phyloP scores from a whole-genome alignment of 1,140 invertebrate genomes.

The Wiebesia pumilae region DNA sequence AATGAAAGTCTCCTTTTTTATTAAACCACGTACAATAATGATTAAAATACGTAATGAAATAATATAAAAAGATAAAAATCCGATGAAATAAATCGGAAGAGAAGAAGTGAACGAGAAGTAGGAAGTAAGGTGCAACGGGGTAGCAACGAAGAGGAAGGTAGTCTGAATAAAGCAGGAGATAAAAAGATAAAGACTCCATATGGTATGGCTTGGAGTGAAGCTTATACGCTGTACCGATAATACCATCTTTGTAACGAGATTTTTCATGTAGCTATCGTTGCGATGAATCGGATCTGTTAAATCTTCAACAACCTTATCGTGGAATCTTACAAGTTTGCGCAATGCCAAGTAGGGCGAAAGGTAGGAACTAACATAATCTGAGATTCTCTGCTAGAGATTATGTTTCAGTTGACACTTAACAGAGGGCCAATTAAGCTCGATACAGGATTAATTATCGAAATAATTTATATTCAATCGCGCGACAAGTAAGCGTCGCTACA shows the following conservation, averaged over 20 bases:
- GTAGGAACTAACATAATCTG: background rate
- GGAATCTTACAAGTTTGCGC: slow-evolving; percentile 47
- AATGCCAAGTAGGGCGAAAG: background rate
- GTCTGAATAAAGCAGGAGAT: background rate
- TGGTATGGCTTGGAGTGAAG: background rate
- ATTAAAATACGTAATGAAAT: no score
- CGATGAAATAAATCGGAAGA: background rate
- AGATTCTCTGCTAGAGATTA: slow-evolving; percentile 32
- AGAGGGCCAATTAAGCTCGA: slow-evolving; percentile 50
- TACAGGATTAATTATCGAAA: slow-evolving; percentile 51
- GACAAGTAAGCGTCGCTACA: background rate
- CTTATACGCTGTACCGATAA: background rate
- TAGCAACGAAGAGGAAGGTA: background rate
- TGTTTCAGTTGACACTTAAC: slow-evolving; percentile 48
- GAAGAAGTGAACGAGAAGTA: background rate
- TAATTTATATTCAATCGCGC: slow-evolving; percentile 33
- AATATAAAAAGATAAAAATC: no score
- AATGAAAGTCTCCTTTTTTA: no score
- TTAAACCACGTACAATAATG: no score
- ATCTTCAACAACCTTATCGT: slow-evolving; percentile 35
- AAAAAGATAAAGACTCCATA: background rate
- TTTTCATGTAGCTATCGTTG: slow-evolving; percentile 12
- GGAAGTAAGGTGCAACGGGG: background rate
- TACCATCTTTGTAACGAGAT: slow-evolving; percentile 35
- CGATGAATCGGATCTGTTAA: slow-evolving; percentile 40